These are phyloP conservation scores for Malacoraja senta DNA, from an alignment of 2,797 vertebrate genomes.

Conservation along the genomic window DNA sequence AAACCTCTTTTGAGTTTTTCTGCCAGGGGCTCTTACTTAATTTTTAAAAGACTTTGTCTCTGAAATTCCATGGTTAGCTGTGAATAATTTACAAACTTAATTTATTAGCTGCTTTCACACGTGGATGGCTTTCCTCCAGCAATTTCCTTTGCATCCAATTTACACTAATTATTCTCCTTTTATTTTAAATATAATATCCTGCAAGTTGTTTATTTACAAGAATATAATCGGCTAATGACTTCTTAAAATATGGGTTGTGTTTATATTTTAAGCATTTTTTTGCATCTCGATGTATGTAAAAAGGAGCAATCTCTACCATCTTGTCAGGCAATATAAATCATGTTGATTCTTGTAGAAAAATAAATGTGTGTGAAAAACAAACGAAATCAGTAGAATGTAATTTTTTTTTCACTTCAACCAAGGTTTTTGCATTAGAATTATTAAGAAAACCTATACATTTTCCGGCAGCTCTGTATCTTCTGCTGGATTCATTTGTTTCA, in stretches of 20 bases:
- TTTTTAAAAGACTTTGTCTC: slow-evolving; percentile 59
- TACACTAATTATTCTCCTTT: slow-evolving; percentile 66
- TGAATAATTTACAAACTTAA: slow-evolving; percentile 60
- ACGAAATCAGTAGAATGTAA: neutral
- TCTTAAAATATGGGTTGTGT: slow-evolving; percentile 47
- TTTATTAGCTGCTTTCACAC: slow-evolving; percentile 55
- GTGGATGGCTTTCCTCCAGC: slow-evolving; percentile 52
- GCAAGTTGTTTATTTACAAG: slow-evolving; percentile 59
- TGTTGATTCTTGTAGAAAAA: neutral
- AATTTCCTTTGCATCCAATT: slow-evolving; percentile 61
- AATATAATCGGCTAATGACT: slow-evolving; percentile 54
- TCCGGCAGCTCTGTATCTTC: neutral
- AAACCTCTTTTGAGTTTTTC: slow-evolving; percentile 51
- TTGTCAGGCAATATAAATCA: slow-evolving; percentile 3
- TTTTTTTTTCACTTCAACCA: neutral
- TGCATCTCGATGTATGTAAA: neutral
- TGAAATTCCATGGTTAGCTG: slow-evolving; percentile 54
- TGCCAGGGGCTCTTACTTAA: slow-evolving; percentile 45
- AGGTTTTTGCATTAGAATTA: neutral
- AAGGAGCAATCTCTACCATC: neutral
- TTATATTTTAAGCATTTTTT: neutral
- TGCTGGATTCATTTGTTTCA: neutral
- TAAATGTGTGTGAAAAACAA: slow-evolving; percentile 13
- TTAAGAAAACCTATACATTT: neutral
- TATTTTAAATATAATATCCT: slow-evolving; percentile 61